Evolutionary conservation across 2,888 invertebrate species (phyloP).

Genomic region (Synanthedon andrenaeformis): DNA sequence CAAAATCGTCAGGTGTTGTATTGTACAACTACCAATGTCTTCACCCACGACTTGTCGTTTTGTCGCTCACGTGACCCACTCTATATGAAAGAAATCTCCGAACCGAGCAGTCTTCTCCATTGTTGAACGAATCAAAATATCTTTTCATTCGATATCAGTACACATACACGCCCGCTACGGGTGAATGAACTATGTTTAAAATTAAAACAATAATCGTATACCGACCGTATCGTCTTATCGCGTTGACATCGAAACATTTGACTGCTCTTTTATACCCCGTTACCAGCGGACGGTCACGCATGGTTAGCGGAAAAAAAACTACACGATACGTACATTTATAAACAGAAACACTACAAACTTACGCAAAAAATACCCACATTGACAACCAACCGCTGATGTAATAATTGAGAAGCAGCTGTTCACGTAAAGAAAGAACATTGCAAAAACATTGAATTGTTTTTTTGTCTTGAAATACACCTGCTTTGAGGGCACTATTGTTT

Average conservation of each 20-base stretch:
- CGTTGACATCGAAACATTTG: slow-evolving; percentile 17
- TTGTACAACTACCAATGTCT: not conserved
- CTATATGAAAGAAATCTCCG: not conserved
- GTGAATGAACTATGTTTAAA: not conserved
- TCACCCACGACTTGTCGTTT: not conserved
- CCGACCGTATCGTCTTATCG: slow-evolving; percentile 16
- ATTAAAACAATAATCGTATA: not conserved
- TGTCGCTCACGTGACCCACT: not conserved
- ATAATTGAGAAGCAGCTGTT: not conserved
- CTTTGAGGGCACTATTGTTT: too few species aligned
- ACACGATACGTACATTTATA: not conserved
- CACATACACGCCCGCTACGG: not conserved
- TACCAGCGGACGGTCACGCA: slow-evolving; percentile 18
- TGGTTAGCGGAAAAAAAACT: slow-evolving; percentile 1
- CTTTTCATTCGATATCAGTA: not conserved
- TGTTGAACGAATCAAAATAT: not conserved
- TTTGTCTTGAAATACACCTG: too few species aligned
- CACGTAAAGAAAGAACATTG: not conserved
- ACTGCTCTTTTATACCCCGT: slow-evolving; percentile 15
- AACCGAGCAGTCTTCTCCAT: not conserved
- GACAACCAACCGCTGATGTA: not conserved
- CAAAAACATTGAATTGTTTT: too few species aligned
- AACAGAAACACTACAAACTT: not conserved
- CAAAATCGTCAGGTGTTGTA: too few species aligned
- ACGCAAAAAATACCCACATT: not conserved